Base-by-base conservation (phyloP, 2,113 vertebrate genomes). In the Rostratula benghalensis region DNA sequence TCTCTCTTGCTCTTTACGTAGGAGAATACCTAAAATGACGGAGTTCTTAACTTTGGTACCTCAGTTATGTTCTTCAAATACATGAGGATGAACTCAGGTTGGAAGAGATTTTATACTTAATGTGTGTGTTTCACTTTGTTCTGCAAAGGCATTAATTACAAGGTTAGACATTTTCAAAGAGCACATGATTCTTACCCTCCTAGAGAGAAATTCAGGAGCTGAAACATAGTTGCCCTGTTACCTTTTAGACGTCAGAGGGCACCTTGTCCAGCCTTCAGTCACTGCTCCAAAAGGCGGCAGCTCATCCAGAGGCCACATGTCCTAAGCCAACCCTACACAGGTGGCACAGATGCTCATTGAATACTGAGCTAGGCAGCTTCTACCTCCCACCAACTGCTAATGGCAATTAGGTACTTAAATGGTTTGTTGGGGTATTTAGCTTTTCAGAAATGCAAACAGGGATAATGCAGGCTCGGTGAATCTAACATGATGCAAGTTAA, bases 1-100 rank as follows among this genome's bases (percentile, higher is more conserved):
- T 23, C n/a, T 84, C 18, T 60, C 31, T 27, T 0, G 1, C 28
- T 64, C 7, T 35, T 33, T 1, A 0, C 16, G 17, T 35, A 12
- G n/a, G n/a, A n/a, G 57, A 28, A 68, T 39, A 41, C 41, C 33
- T 48, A 23, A 22, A 48, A 11, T 21, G 39, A 12, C 22, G 10
- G 6, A 8, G 8, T 57, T 74, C 35, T 35, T 54, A 43, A 60
- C 41, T 60, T 83, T 1, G 4, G 16, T 14, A 11, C 56, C 46
- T 67, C 24, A 30, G 30, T 64, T 48, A 4, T 1, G 3, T 35
- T 25, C 16, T 88, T 68, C 31, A 81, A 19, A 41, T 39, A 48
- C 13, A 2, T 46, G 31, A 41, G 18, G 18, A 77, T 86, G 45
- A 37, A 57, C 21, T 46, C 6, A 3, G 31, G 37, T 75, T 54